These are phyloP conservation scores for Pituophis catenifer DNA, from an alignment of 2,113 vertebrate species.

Conservation along the genomic window DNA sequence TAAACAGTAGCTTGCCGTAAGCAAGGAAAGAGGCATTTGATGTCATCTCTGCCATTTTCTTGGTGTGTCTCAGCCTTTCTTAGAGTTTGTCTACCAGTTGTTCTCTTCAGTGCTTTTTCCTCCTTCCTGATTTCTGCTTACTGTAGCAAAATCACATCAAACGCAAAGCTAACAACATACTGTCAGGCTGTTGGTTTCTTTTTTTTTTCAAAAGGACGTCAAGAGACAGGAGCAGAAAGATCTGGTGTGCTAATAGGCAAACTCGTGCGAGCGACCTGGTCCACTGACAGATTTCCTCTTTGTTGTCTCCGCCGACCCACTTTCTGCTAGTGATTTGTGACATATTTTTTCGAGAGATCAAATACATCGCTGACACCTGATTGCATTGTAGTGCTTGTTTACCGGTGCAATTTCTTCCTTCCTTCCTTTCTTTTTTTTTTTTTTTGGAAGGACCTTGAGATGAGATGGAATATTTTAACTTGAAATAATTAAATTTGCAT, in stretches of 20 bases:
- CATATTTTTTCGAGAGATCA: constrained; percentile 94
- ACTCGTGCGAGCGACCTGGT: constrained; percentile 80
- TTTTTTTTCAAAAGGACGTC: constrained; percentile 62
- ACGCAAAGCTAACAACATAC: constrained; percentile 69
- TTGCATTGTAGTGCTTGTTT: constrained; percentile 90
- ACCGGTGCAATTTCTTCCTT: constrained; percentile 73
- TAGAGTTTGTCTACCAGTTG: constrained; percentile 55
- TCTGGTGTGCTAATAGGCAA: constrained; percentile 83
- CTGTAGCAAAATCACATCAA: constrained; percentile 74
- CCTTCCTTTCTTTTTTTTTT: not conserved
- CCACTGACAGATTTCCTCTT: constrained; percentile 87
- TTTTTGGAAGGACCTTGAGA: constrained; percentile 81
- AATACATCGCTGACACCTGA: constrained; percentile 90
- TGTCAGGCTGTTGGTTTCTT: constrained; percentile 62
- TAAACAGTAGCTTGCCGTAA: not conserved
- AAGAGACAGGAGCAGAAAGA: constrained; percentile 69
- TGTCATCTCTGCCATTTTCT: constrained; percentile 42
- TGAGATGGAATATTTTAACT: constrained; percentile 86
- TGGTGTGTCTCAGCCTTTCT: constrained; percentile 29
- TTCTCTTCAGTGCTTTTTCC: not conserved
- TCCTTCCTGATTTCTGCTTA: constrained; percentile 53
- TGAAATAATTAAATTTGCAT: constrained; percentile 97
- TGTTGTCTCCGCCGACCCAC: constrained; percentile 83
- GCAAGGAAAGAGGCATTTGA: not conserved
- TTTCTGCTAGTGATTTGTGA: constrained; percentile 90